Conservation (phyloP, 2,113 vertebrate species). For the Galemys pyrenaicus region DNA sequence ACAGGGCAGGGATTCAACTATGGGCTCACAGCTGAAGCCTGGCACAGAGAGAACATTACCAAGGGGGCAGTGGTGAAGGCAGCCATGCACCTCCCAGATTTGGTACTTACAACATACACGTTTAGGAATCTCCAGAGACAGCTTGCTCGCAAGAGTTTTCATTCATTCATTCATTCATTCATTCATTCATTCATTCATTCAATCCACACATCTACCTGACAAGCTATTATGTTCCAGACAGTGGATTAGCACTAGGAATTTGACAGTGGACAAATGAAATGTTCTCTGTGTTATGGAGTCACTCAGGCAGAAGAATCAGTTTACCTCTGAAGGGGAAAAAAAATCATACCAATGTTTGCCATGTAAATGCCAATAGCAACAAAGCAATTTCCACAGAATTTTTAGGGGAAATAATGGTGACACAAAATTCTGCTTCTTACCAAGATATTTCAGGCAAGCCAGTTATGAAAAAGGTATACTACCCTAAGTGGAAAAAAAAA, state of each 20-base stretch:
- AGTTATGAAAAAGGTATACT: conserved; percentile 9
- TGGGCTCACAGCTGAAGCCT: not conserved
- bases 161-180: not conserved
- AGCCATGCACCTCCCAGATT: not conserved
- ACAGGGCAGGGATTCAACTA: not conserved
- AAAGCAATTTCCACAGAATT: conserved; percentile 10
- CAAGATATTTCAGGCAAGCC: conserved; percentile 27
- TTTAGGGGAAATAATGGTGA: conserved; percentile 21
- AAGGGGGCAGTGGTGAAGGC: not conserved
- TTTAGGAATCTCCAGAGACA: not conserved
- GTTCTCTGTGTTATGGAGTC: not conserved
- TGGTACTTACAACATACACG: not conserved
- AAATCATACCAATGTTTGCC: not conserved
- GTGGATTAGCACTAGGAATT: not conserved
- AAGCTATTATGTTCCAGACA: not conserved
- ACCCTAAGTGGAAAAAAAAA: not conserved
- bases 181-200: not conserved
- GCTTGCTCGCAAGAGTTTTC: not conserved
- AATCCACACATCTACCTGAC: not conserved
- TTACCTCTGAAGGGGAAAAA: not conserved
- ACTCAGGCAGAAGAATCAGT: not conserved
- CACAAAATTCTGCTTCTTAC: conserved; percentile 48
- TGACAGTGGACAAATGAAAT: not conserved
- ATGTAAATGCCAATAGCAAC: conserved; percentile 25
- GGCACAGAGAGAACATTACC: not conserved